Percentiles rank a stretch among this genome's conserved stretches.
Conservation (phyloP, 2,797 vertebrate species). For the Onychomys arenicola region DNA sequence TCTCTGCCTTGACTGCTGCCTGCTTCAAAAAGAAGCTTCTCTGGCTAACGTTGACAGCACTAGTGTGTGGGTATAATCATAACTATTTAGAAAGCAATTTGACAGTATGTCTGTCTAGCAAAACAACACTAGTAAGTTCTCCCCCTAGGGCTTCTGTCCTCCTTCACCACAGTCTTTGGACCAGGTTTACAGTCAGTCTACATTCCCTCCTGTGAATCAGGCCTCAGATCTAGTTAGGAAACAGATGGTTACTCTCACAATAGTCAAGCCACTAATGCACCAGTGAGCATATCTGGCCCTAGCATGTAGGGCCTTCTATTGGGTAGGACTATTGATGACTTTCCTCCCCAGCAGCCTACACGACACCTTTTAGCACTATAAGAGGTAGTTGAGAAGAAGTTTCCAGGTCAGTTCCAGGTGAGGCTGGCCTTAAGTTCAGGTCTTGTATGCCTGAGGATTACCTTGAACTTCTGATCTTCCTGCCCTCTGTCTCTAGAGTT, state of each 20-base stretch:
- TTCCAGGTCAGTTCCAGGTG: neutral
- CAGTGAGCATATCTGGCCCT: neutral
- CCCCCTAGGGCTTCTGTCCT: neutral
- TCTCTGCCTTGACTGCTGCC: neutral
- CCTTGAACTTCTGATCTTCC: neutral
- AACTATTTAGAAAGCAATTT: neutral
- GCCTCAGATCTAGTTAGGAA: neutral
- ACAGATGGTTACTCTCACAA: neutral
- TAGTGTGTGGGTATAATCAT: too few relatives aligned
- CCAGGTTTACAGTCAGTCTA: neutral
- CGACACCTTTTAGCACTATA: neutral
- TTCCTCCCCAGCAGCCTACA: neutral
- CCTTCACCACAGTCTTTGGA: neutral
- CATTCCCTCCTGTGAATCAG: neutral
- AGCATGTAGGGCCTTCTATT: neutral
- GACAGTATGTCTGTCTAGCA: neutral
- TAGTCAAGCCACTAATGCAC: neutral
- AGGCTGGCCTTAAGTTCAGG: neutral
- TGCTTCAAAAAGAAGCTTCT: neutral
- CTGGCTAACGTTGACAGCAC: neutral
- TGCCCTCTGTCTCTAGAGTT: neutral
- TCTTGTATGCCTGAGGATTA: neutral
- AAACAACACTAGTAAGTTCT: neutral
- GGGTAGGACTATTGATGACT: neutral
- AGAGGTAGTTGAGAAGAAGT: neutral